These are phyloP conservation scores for Drosophila ezoana DNA, from an alignment of 2,888 invertebrate species.

Conservation along the genomic window DNA sequence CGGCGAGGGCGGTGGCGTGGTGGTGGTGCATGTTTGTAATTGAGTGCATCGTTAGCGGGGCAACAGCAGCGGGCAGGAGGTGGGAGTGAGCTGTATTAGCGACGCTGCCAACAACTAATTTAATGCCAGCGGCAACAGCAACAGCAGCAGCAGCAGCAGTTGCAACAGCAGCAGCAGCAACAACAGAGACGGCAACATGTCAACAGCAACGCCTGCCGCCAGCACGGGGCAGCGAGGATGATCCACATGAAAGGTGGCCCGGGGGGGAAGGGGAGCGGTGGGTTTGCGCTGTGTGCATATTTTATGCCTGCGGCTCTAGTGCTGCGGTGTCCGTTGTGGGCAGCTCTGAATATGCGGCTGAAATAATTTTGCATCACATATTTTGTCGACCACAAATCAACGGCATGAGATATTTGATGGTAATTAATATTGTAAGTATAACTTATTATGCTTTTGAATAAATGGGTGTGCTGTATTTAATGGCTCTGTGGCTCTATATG, in stretches of 20 bases:
- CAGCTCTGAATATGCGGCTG: constrained; percentile 56
- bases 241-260: constrained; percentile 22
- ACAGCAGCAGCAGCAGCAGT: constrained; percentile 23
- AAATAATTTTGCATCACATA: constrained; percentile 71
- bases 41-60: constrained; percentile 77
- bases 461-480: constrained; percentile 69
- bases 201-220: constrained; percentile 74
- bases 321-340: constrained; percentile 55
- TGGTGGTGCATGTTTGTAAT: constrained; percentile 60
- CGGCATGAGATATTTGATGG: constrained; percentile 78
- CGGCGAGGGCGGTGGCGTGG: constrained; percentile 38
- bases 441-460: constrained; percentile 54
- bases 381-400: constrained; percentile 72
- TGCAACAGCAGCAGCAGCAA: constrained; percentile 37
- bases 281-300: constrained; percentile 53
- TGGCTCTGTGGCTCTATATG: constrained; percentile 51
- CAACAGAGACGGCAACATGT: constrained; percentile 73
- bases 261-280: background rate
- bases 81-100: constrained; percentile 66
- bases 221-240: constrained; percentile 45
- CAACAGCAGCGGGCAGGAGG: constrained; percentile 30
- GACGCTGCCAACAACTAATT: constrained; percentile 78
- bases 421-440: constrained; percentile 78
- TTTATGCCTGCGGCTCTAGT: constrained; percentile 60
- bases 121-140: constrained; percentile 72